Conservation (phyloP, 2,113 vertebrate species). For the Larimichthys crocea region DNA sequence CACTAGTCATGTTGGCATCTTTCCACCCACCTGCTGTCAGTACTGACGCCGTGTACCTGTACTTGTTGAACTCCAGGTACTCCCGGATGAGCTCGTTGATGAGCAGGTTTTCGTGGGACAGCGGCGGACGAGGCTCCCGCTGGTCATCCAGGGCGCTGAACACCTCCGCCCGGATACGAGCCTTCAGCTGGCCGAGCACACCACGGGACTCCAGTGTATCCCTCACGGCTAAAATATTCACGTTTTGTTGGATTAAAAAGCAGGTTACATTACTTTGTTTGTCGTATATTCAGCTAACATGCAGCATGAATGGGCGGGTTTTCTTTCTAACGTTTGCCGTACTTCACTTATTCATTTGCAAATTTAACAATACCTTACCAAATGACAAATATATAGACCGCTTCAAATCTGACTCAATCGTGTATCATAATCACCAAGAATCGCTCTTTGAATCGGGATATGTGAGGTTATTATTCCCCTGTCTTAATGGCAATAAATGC, state of each 20-base stretch:
- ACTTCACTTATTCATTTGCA: not conserved
- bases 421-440: fast-evolving
- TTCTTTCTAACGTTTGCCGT: not conserved
- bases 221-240: constrained; percentile 85
- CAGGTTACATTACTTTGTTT: no score
- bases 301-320: not conserved
- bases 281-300: fast-evolving
- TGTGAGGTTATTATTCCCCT: no score
- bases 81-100: constrained; percentile 96
- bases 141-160: constrained; percentile 92
- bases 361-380: not conserved
- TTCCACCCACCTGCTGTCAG: constrained; percentile 87
- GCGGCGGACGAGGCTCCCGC: constrained; percentile 83
- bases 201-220: constrained; percentile 93
- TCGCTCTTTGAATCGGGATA: not conserved
- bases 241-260: not conserved
- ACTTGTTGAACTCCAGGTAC: constrained; percentile 96
- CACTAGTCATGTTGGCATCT: not conserved
- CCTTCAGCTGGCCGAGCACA: constrained; percentile 89
- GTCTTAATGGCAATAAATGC: not conserved
- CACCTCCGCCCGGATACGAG: constrained; percentile 93
- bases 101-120: constrained; percentile 92
- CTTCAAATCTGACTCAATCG: not conserved
- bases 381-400: not conserved
- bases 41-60: constrained; percentile 89